A percentile compares a stretch with the other conserved stretches of the same genome.
Evolutionary conservation across 2,113 vertebrate species (phyloP).

Genomic region (Nycticryphes semicollaris): DNA sequence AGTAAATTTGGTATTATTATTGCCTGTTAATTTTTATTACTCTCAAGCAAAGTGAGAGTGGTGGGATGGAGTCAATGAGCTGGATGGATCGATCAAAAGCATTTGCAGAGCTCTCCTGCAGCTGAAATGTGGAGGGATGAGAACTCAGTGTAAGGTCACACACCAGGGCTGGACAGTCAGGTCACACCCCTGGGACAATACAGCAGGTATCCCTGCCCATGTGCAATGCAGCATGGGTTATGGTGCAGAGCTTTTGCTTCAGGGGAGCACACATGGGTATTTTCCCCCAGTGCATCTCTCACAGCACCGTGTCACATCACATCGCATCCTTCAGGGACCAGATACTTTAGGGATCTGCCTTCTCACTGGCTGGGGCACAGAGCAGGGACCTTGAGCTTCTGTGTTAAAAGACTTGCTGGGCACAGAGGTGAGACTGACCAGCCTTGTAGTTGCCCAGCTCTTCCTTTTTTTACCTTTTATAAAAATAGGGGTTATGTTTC

Average conservation of each 20-base stretch:
- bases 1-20: neutral
- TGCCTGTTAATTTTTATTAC: neutral
- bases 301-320: neutral
- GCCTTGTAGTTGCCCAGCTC: neutral
- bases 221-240: neutral
- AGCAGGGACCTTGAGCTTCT: neutral
- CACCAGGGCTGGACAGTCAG: neutral
- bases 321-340: neutral
- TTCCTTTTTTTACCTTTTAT: neutral
- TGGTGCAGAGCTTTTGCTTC: neutral
- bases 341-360: neutral
- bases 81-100: neutral
- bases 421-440: neutral
- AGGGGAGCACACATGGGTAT: rapidly evolving
- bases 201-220: neutral
- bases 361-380: neutral
- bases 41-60: neutral
- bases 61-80: neutral
- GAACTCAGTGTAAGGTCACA: neutral
- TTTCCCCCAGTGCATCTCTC: neutral
- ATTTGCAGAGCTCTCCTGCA: neutral
- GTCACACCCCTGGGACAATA: neutral
- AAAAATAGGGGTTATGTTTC: neutral
- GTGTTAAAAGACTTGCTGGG: neutral
- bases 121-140: neutral